Percentiles rank a stretch among this genome's conserved stretches.
Evolutionary conservation across 2,113 vertebrate species (phyloP).

Genomic region (Scopus umbretta): DNA sequence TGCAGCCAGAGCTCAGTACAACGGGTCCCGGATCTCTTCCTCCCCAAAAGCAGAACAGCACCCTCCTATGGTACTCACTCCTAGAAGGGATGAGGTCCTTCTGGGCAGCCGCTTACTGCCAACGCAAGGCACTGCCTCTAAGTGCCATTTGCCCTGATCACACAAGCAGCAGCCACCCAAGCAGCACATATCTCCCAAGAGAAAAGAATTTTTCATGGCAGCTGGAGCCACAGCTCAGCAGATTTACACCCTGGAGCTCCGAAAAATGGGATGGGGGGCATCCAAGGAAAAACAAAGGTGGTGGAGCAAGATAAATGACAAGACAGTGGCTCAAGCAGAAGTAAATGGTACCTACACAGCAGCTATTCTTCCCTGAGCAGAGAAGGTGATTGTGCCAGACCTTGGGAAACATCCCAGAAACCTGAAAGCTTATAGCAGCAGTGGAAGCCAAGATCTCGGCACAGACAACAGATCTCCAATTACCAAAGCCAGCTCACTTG

Average conservation of each 20-base stretch:
- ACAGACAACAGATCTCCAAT: neutral
- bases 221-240: neutral
- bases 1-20: neutral
- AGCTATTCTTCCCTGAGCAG: neutral
- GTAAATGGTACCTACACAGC: neutral
- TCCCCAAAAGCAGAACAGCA: neutral
- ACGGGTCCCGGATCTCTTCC: neutral
- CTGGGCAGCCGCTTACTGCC: neutral
- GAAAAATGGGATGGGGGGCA: neutral
- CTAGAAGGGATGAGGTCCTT: neutral
- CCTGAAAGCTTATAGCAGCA: neutral
- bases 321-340: neutral
- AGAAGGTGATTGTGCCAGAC: neutral
- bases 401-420: neutral
- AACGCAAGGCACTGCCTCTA: neutral
- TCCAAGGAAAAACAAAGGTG: neutral
- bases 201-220: neutral
- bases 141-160: neutral
- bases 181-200: neutral
- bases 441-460: neutral
- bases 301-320: neutral
- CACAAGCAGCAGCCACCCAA: neutral
- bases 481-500: neutral
- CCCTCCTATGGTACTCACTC: neutral
- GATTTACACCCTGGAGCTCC: neutral